A percentile compares a stretch with the other conserved stretches of the same genome.
Conservation (phyloP, 2,888 invertebrate species). For the Drosophila flavopinicola region DNA sequence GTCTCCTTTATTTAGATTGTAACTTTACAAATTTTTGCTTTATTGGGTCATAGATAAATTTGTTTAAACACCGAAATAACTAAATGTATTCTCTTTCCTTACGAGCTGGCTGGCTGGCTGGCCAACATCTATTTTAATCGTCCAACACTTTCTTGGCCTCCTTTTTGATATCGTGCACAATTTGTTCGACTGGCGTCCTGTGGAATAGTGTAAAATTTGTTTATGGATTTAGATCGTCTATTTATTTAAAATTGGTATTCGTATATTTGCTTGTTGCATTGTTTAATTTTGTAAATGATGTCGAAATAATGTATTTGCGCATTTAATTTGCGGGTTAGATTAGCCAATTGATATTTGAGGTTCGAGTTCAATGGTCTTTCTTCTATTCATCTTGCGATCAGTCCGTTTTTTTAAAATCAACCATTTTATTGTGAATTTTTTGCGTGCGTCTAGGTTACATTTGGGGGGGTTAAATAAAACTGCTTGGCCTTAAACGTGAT, state of each 20-base stretch:
- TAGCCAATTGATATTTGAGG: background rate
- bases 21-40: conserved; percentile 40
- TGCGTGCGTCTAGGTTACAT: conserved; percentile 6
- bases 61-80: conserved; percentile 23
- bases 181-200: conserved; percentile 71
- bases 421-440: conserved; percentile 30
- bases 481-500: conserved; percentile 14
- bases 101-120: background rate
- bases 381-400: background rate
- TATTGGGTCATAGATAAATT: conserved; percentile 56
- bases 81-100: conserved; percentile 28
- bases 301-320: background rate
- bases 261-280: background rate
- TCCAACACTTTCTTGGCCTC: conserved; percentile 74
- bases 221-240: background rate
- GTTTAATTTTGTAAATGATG: background rate
- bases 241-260: conserved; percentile 4
- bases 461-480: conserved; percentile 10
- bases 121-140: conserved; percentile 38
- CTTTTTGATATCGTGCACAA: conserved; percentile 74
- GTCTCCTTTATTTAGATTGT: conserved; percentile 86
- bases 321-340: background rate
- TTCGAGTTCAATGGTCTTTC: background rate
- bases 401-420: conserved; percentile 1
- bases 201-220: conserved; percentile 5